Conservation (phyloP, 2,113 vertebrate genomes). For the Crocuta crocuta region DNA sequence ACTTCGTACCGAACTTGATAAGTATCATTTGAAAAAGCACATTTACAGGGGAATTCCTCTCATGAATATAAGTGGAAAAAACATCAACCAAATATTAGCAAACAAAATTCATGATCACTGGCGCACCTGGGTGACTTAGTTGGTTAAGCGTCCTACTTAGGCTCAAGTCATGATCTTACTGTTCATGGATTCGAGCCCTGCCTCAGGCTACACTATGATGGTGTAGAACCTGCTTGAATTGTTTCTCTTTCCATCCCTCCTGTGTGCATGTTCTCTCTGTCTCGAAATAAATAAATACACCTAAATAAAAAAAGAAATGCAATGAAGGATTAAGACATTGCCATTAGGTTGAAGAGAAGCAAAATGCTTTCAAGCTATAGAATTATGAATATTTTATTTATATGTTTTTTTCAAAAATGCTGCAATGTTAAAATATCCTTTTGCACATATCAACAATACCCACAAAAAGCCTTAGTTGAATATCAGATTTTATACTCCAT, state of each 20-base stretch:
- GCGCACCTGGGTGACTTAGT: too few species aligned
- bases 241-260: too few species aligned
- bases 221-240: too few species aligned
- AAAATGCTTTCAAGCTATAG: slow-evolving; percentile 8
- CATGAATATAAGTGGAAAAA: not conserved
- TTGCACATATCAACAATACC: not conserved
- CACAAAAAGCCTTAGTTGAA: not conserved
- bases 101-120: not conserved
- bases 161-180: too few species aligned
- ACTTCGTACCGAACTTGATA: not conserved
- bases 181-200: too few species aligned
- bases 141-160: too few species aligned
- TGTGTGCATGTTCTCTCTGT: too few species aligned
- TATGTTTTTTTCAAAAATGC: not conserved
- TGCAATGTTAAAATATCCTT: not conserved
- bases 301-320: not conserved
- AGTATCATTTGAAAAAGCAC: not conserved
- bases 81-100: not conserved
- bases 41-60: not conserved
- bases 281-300: too few species aligned
- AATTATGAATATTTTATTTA: not conserved
- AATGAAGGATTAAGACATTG: not conserved
- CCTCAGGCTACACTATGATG: too few species aligned
- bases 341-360: not conserved
- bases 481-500: not conserved